These are phyloP conservation scores for Caenorhabditis sp. DNA, from an alignment of 2,888 invertebrate species.

Conservation along the genomic window DNA sequence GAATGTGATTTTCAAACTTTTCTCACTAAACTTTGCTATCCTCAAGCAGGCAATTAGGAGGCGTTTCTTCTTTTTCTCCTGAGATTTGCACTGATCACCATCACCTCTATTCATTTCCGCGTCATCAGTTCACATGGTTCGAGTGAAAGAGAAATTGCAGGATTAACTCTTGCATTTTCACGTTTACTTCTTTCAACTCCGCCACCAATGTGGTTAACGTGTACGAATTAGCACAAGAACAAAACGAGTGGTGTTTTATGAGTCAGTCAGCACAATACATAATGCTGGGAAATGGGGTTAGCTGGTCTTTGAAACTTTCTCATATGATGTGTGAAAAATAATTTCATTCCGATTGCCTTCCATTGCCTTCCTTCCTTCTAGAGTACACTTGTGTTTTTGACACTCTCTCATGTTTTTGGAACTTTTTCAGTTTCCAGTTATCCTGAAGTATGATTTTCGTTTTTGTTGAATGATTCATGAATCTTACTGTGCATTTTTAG, in stretches of 20 bases:
- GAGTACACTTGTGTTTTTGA: conserved; percentile 46
- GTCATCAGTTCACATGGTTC: conserved; percentile 27
- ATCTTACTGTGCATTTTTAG: conserved; percentile 1
- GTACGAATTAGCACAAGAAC: conserved; percentile 7
- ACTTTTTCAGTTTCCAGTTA: conserved; percentile 13
- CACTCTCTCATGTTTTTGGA: conserved; percentile 33
- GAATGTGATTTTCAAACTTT: conserved; percentile 14
- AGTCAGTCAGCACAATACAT: conserved; percentile 2
- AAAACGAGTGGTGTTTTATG: neutral
- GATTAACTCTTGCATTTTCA: conserved; percentile 1
- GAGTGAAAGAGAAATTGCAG: neutral
- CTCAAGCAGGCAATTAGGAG: conserved; percentile 19
- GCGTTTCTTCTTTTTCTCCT: conserved; percentile 13
- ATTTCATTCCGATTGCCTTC: too few relatives aligned
- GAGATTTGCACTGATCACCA: conserved; percentile 25
- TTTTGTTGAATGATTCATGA: neutral
- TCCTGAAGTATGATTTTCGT: neutral
- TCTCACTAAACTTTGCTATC: neutral
- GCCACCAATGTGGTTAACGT: conserved; percentile 5
- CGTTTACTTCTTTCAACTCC: neutral
- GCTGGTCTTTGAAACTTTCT: conserved; percentile 48
- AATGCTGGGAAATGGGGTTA: conserved; percentile 6
- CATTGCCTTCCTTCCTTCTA: conserved; percentile 41
- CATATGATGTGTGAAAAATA: conserved; percentile 25
- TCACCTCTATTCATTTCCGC: conserved; percentile 35